Base-by-base conservation (phyloP, 2,888 invertebrate genomes). In the Clistopyga incitator region DNA sequence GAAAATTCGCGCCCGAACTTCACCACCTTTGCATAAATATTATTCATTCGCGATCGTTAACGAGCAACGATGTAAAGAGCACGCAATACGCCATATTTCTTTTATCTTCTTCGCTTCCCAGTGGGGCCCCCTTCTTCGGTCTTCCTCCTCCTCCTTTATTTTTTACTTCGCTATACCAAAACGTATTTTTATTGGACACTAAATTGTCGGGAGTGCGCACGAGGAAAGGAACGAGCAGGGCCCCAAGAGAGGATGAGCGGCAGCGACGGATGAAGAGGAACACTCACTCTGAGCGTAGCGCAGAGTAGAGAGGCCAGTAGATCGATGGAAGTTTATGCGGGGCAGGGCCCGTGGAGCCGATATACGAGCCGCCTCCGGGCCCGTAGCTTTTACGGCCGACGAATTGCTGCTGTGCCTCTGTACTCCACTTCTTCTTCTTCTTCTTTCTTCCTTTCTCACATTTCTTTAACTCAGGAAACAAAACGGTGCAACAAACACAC, bases 241-340 rank as follows among this genome's bases (percentile, higher is more conserved):
- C 74, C 45, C 61, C 45, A 42, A 50, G 67, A 77, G 77, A 38
- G 38, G 6, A 38, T 29, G 10, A n/a, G 29, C 38, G 18, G 38
- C 38, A 42, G 64, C 34, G 8, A 34, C 34, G 34, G 34, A 29
- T 10, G 38, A 71, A 42, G 52, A 67, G 54, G 38, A 79, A 23
- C 20, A 38, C 42, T 25, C 34, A 13, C 61, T 61, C 61, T 6
- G n/a, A n/a, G 29, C 20, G 38, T 38, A 18, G 10, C 8, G 20
- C 4, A 56, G 61, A 50, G 74, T 45, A 52, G 47, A 59, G 72
- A 76, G 71, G 70, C 52, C 23, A 76, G 80, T 76, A 83, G 80
- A 85, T 86, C 86, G 86, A 87, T 88, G 88, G 85, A 90, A 90
- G 90, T 90, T 90, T 89, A 90, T 88, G 88, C 86, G 86, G 78